Conservation (phyloP, 2,113 vertebrate genomes). For the Alosa alosa region DNA sequence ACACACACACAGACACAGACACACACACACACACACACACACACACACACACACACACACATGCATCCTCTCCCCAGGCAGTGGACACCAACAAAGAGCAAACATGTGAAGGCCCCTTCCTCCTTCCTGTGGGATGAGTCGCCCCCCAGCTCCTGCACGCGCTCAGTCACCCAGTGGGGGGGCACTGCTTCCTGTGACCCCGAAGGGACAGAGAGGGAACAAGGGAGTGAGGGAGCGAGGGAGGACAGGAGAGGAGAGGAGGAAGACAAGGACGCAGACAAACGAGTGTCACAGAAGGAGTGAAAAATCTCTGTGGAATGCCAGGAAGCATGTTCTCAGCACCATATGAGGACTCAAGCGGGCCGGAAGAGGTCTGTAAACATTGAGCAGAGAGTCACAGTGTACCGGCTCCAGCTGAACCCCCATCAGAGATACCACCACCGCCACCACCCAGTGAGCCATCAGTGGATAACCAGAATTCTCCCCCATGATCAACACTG, state of each 20-base stretch:
- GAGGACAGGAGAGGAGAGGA: neutral
- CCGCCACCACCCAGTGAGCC: neutral
- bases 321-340: neutral
- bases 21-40: neutral
- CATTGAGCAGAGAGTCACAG: neutral
- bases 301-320: constrained; percentile 9
- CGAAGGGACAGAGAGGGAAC: neutral
- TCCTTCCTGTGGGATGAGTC: constrained; percentile 62
- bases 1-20: neutral
- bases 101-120: constrained; percentile 56
- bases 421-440: neutral
- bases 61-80: neutral
- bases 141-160: constrained; percentile 38
- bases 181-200: constrained; percentile 37
- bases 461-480: neutral
- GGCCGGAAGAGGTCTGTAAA: neutral
- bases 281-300: neutral
- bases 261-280: neutral
- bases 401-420: neutral
- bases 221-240: neutral
- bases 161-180: constrained; percentile 38
- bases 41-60: constrained; percentile 2
- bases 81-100: constrained; percentile 29
- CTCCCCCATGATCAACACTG: too few relatives aligned
- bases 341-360: neutral